Evolutionary conservation across 2,888 invertebrate genomes (phyloP), one percentile per base, ranked within the genome.

Genomic region (Steromphala cineraria): DNA sequence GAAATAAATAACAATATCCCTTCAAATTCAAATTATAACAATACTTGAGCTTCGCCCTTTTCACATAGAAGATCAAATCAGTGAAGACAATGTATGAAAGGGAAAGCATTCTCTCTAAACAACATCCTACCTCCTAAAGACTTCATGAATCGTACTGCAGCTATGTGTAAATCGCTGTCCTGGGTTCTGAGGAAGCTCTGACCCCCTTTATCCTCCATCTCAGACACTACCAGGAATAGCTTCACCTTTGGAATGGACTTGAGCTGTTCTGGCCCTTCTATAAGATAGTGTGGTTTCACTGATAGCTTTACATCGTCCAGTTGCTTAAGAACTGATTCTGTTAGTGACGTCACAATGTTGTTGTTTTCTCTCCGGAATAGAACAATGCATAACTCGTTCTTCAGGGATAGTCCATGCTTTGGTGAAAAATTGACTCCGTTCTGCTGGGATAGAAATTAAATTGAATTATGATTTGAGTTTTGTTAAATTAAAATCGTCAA

Each of bases 341-440:
- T 81, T 13, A 89, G 80, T n/a, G 87, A 86, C 17, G 85, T 67
- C 21, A 86, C 85, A 46, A 89, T 82, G 53, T 89, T 86, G 19
- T 85, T 81, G 79, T 87, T 86, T 53, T 88, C 87, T 53, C 86
- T 82, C 79, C 87, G 87, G 67, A 90, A 89, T 15, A 87, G 82
- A 0, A 89, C 85, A 7, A 90, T 81, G 75, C 90, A 90, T 52
- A 90, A 79, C 79, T 91, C 90, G 24, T 89, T 89, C 15, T 86
- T 87, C 31, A 89, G 81, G 36, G 83, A 83, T 17, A 83, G 75
- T 0, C 85, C 84, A 74, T 89, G 88, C 82, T 90, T 90, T 0
- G 89, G 89, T 13, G 89, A 89, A 46, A 86, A 87, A 17, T 85
- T 83, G 4, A 88, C 87, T 0, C 88, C 86, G 71, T 83, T 87